Conservation (phyloP, 2,797 vertebrate genomes). For the Pseudochirops corinnae region DNA sequence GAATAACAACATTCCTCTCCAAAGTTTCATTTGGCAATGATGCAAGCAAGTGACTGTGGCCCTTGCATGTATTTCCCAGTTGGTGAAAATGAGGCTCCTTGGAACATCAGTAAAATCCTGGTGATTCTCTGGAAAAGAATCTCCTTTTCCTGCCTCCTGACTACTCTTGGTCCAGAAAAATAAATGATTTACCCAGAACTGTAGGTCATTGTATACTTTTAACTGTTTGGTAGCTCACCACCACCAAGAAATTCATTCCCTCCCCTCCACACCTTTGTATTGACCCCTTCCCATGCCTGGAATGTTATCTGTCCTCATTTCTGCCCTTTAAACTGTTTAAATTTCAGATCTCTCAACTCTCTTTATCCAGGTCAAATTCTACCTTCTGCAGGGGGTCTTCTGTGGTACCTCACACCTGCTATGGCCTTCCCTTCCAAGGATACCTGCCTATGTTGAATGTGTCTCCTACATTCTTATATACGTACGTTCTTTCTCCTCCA, state of each 20-base stretch:
- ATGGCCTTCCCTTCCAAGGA: not conserved
- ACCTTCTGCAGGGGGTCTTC: not conserved
- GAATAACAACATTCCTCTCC: constrained; percentile 69
- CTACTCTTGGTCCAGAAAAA: not conserved
- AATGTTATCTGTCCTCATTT: not conserved
- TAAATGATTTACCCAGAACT: not conserved
- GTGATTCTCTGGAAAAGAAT: not conserved
- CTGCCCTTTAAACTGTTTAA: not conserved
- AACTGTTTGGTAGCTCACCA: not conserved
- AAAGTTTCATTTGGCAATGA: constrained; percentile 67
- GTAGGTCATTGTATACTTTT: not conserved
- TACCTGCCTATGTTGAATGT: not conserved
- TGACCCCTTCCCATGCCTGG: not conserved
- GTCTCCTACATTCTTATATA: not conserved
- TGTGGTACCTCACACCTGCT: not conserved
- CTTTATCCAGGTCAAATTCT: not conserved
- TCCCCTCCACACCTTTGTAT: not conserved
- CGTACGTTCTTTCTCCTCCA: not conserved
- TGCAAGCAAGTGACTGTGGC: not conserved
- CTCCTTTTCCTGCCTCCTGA: not conserved
- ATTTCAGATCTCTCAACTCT: not conserved
- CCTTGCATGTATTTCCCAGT: not conserved
- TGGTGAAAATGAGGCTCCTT: not conserved
- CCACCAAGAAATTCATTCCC: not conserved
- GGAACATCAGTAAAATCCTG: not conserved